These are phyloP conservation scores for Adineta ricciae DNA, from an alignment of 2,888 invertebrate genomes.

Conservation along the genomic window DNA sequence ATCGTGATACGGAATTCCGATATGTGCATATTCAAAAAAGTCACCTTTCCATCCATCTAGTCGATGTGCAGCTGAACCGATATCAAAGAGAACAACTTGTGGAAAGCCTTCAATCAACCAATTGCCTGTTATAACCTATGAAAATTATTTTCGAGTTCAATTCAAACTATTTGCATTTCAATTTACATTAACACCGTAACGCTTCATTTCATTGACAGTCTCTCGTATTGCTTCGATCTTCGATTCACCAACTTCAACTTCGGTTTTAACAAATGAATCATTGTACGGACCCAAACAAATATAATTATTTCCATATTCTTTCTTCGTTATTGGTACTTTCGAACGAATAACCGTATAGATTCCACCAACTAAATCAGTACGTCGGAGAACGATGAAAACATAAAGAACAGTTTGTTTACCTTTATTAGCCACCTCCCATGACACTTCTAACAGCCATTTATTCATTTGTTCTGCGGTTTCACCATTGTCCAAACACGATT, in stretches of 20 bases:
- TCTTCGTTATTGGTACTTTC: conserved; percentile 87
- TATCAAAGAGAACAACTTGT: conserved; percentile 89
- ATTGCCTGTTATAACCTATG: conserved; percentile 68
- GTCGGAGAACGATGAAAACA: too few relatives aligned
- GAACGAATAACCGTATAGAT: conserved; percentile 97
- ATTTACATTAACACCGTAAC: conserved; percentile 68
- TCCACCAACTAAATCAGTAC: conserved; percentile 70
- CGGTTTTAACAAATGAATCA: conserved; percentile 79
- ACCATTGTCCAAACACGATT: conserved; percentile 28
- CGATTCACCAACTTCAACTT: conserved; percentile 84
- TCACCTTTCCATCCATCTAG: conserved; percentile 86
- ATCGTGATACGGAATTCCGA: conserved; percentile 78
- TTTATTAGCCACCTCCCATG: conserved; percentile 98
- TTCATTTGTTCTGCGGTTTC: conserved; percentile 75
- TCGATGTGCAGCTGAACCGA: conserved; percentile 88
- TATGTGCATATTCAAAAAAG: conserved; percentile 68
- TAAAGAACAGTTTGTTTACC: conserved; percentile 55
- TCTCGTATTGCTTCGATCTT: conserved; percentile 55
- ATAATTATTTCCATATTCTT: conserved; percentile 95
- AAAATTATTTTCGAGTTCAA: background rate
- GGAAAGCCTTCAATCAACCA: conserved; percentile 99
- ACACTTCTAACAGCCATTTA: conserved; percentile 89
- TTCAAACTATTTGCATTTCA: background rate
- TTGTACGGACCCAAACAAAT: conserved; percentile 87
- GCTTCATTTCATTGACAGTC: conserved; percentile 53